Evolutionary conservation across 1,140 invertebrate species (phyloP).

Genomic region (Proales similis): DNA sequence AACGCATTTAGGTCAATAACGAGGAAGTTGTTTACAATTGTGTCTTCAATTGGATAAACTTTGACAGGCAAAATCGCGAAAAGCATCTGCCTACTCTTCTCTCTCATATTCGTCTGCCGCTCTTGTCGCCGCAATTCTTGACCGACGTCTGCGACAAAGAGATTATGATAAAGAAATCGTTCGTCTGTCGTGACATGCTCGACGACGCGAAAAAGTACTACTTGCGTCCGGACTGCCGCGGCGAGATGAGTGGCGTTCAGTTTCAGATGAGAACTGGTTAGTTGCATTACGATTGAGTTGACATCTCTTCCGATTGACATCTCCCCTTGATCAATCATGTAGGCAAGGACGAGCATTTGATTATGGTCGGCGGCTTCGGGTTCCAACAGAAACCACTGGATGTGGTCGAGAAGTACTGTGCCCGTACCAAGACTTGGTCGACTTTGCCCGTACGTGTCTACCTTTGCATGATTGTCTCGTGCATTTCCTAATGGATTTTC

Average conservation of each 20-base stretch:
- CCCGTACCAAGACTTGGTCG: slow-evolving; percentile 45
- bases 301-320: slow-evolving; percentile 79
- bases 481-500: not conserved
- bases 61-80: slow-evolving; percentile 81
- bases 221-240: slow-evolving; percentile 82
- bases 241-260: slow-evolving; percentile 37
- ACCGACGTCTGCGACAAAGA: slow-evolving; percentile 94
- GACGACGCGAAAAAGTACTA: slow-evolving; percentile 95
- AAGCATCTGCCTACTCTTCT: slow-evolving; percentile 83
- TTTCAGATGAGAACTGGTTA: slow-evolving; percentile 4
- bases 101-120: slow-evolving; percentile 81
- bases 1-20: slow-evolving; percentile 83
- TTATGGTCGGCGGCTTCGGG: slow-evolving; percentile 83
- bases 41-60: slow-evolving; percentile 75
- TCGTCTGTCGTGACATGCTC: slow-evolving; percentile 87
- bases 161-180: slow-evolving; percentile 84
- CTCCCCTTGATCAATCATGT: too few species aligned
- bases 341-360: slow-evolving; percentile 92
- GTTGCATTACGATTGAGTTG: slow-evolving; percentile 68
- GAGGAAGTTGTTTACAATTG: slow-evolving; percentile 62
- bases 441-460: slow-evolving; percentile 43
- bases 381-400: slow-evolving; percentile 87
- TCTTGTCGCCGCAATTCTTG: slow-evolving; percentile 91
- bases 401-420: slow-evolving; percentile 47
- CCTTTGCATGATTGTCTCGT: not conserved